phyloP scores from a whole-genome alignment of 2,797 vertebrate genomes.

The Neopelma chrysocephalum region DNA sequence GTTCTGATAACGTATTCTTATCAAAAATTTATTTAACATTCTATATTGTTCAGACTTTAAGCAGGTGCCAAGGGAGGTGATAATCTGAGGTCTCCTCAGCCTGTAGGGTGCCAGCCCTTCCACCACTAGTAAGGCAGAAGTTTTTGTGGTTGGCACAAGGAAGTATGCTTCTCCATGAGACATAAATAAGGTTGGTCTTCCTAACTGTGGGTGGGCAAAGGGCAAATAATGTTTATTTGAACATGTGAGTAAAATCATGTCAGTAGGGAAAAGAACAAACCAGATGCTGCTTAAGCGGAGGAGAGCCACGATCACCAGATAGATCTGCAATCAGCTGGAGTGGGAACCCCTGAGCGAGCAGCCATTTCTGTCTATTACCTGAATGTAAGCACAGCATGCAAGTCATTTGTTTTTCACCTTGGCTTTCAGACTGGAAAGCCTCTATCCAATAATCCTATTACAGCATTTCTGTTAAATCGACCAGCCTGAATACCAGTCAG shows the following conservation, averaged over 20 bases:
- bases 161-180: neutral
- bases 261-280: neutral
- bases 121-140: neutral
- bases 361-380: neutral
- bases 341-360: neutral
- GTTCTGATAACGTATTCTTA: neutral
- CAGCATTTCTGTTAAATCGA: neutral
- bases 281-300: neutral
- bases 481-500: neutral
- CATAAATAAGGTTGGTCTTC: neutral
- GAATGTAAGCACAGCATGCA: slow-evolving; percentile 29
- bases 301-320: neutral
- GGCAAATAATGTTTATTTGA: neutral
- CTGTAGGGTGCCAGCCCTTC: neutral
- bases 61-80: neutral
- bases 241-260: neutral
- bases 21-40: neutral
- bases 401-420: slow-evolving; percentile 1
- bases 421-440: neutral
- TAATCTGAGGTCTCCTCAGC: neutral
- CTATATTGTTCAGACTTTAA: neutral
- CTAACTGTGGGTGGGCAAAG: neutral
- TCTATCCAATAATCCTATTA: neutral
- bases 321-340: neutral
- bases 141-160: neutral